These are phyloP conservation scores for Scrobipalpa costella DNA, from an alignment of 2,888 invertebrate genomes.

Conservation along the genomic window DNA sequence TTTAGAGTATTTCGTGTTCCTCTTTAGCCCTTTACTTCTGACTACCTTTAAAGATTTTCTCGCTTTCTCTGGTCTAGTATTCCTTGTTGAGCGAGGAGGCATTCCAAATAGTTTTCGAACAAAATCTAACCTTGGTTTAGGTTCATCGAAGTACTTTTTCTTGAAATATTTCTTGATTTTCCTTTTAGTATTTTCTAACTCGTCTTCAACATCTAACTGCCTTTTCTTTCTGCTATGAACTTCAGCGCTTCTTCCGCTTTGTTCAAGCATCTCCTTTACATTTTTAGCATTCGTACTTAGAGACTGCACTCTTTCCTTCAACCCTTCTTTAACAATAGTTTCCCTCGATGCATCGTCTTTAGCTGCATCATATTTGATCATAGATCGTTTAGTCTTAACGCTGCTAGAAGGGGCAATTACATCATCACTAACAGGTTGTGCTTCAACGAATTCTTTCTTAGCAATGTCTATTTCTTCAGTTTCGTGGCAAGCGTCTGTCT, in stretches of 20 bases:
- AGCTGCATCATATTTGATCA: slow-evolving; percentile 30
- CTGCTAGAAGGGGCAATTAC: slow-evolving; percentile 33
- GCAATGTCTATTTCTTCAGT: slow-evolving; percentile 35
- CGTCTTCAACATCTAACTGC: slow-evolving; percentile 28
- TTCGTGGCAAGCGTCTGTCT: slow-evolving; percentile 79
- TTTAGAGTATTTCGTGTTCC: slow-evolving; percentile 32
- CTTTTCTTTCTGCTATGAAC: slow-evolving; percentile 34
- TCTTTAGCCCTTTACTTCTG: slow-evolving; percentile 33
- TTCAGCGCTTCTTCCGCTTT: slow-evolving; percentile 28
- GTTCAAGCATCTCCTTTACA: slow-evolving; percentile 43
- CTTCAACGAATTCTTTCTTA: slow-evolving; percentile 41
- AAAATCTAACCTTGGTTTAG: slow-evolving; percentile 21
- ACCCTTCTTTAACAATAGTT: slow-evolving; percentile 38
- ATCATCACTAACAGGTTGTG: slow-evolving; percentile 32
- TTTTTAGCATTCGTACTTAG: slow-evolving; percentile 54
- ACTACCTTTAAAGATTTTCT: slow-evolving; percentile 32
- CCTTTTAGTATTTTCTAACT: slow-evolving; percentile 12
- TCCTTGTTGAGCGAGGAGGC: slow-evolving; percentile 26
- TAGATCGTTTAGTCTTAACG: slow-evolving; percentile 50
- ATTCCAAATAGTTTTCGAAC: slow-evolving; percentile 19
- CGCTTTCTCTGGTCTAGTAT: slow-evolving; percentile 28
- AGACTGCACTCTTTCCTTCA: slow-evolving; percentile 45
- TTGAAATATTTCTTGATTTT: slow-evolving; percentile 14
- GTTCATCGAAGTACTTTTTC: slow-evolving; percentile 14
- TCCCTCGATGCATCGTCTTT: slow-evolving; percentile 39